Evolutionary conservation across 2,888 invertebrate genomes (phyloP).

Genomic region (Lamproptera curius): DNA sequence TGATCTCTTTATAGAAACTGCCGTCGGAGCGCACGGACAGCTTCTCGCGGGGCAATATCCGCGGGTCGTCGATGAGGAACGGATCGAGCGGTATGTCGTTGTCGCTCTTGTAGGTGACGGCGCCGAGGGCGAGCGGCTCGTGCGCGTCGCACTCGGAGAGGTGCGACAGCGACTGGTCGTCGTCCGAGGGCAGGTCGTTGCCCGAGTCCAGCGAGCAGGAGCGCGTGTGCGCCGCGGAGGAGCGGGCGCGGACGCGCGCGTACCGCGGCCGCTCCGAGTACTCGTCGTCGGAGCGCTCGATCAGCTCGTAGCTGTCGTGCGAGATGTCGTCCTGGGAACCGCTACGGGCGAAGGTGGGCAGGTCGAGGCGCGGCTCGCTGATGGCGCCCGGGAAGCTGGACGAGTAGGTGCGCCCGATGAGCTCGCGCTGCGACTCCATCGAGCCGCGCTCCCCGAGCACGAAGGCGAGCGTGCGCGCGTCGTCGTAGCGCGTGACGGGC

Average conservation of each 20-base stretch:
- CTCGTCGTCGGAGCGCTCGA: constrained; percentile 86
- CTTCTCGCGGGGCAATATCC: constrained; percentile 84
- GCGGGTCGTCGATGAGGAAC: constrained; percentile 87
- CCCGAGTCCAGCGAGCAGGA: constrained; percentile 88
- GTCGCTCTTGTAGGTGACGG: constrained; percentile 82
- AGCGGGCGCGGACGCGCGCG: constrained; percentile 48
- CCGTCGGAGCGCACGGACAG: constrained; percentile 85
- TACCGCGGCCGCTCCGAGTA: constrained; percentile 58
- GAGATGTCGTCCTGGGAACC: constrained; percentile 91
- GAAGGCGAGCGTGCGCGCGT: constrained; percentile 69
- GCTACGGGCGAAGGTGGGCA: constrained; percentile 79
- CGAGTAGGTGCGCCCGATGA: constrained; percentile 86
- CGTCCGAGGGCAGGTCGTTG: constrained; percentile 86
- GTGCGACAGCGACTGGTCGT: constrained; percentile 80
- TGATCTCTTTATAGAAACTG: constrained; percentile 84
- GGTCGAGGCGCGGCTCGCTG: constrained; percentile 82
- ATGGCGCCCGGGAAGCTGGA: constrained; percentile 92
- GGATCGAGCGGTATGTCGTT: constrained; percentile 86
- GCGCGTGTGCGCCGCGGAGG: constrained; percentile 71
- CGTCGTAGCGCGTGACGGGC: constrained; percentile 85
- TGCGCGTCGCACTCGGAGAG: constrained; percentile 71
- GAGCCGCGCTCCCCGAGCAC: constrained; percentile 67
- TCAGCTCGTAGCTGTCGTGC: constrained; percentile 91
- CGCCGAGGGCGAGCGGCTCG: constrained; percentile 76
- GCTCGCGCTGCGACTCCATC: constrained; percentile 83